Conservation (phyloP, 2,888 invertebrate species). For the Shargacucullia verbasci region DNA sequence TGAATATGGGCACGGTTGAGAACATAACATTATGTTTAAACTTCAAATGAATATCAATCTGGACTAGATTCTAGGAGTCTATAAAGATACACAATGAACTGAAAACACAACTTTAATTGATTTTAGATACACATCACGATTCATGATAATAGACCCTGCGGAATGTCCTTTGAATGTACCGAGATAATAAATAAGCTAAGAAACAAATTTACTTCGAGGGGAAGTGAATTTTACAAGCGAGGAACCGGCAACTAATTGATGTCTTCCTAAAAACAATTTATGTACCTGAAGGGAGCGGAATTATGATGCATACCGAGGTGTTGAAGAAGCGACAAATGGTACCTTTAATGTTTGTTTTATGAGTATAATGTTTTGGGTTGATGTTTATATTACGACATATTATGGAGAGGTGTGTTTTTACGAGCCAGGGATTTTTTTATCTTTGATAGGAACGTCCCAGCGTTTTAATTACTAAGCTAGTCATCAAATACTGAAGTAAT, state of each 20-base stretch:
- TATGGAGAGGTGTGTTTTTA: background rate
- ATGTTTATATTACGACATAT: slow-evolving; percentile 2
- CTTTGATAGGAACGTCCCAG: no score
- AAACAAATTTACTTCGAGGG: slow-evolving; percentile 11
- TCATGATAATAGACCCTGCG: no score
- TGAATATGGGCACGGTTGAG: no score
- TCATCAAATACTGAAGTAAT: no score
- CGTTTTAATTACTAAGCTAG: no score
- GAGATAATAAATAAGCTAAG: slow-evolving; percentile 9
- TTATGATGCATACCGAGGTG: slow-evolving; percentile 29
- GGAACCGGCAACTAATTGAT: slow-evolving; percentile 6
- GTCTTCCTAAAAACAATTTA: slow-evolving; percentile 21
- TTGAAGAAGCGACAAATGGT: slow-evolving; percentile 7
- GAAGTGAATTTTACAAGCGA: slow-evolving; percentile 13
- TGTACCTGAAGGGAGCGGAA: slow-evolving; percentile 14
- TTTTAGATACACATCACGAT: no score
- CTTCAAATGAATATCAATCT: no score
- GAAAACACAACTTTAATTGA: no score
- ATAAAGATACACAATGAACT: no score
- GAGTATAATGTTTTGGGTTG: background rate
- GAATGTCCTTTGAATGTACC: slow-evolving; percentile 1
- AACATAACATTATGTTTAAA: no score
- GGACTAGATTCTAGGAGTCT: no score
- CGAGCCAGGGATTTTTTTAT: no score
- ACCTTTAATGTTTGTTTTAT: slow-evolving; percentile 27